Evolutionary conservation across 2,888 invertebrate species (phyloP), one percentile per base, ranked within the genome.

Genomic region (Leistus spinibarbis): DNA sequence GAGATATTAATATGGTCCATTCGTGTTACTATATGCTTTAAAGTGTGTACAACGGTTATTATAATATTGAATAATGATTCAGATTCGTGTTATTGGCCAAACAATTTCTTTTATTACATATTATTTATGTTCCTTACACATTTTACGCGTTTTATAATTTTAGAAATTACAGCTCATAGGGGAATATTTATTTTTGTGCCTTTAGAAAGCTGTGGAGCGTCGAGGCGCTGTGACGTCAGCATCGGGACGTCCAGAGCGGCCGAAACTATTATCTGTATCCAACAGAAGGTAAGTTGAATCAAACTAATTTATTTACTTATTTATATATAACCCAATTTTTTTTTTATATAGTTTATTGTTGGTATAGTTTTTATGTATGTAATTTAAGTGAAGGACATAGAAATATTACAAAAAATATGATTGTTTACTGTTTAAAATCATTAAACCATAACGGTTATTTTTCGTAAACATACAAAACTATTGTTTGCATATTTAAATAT

Each of bases 181-280:
- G n/a, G n/a, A n/a, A n/a, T 24, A 24, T 57, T 57, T 57, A 57
- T n/a, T n/a, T 57, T 69, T 22, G 5, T 53, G 24, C n/a, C n/a
- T 69, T 1, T 20, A 69, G 69, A 69, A 62, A 53, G 62, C 23
- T 17, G 60, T 53, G 69, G 62, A 69, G 27, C 62, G 69, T 0
- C 69, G 69, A 24, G 62, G 62, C 62, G 69, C 60, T 20, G 13
- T 60, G 16, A 69, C 69, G 69, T 62, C 69, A 69, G 27, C 62
- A 40, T 24, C 19, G 10, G 10, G 69, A 19, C 69, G 69, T 69
- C 62, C 60, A 27, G 69, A 69, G 10, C 62, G 62, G 22, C 17
- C 60, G 0, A 62, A 27, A 60, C n/a, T 27, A 2, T 9, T 62
- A 20, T 10, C 27, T 19, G 40, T 54, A 2, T 22, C 60, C 16